phyloP scores from a whole-genome alignment of 2,113 vertebrate genomes.

The Orthonyx spaldingii region DNA sequence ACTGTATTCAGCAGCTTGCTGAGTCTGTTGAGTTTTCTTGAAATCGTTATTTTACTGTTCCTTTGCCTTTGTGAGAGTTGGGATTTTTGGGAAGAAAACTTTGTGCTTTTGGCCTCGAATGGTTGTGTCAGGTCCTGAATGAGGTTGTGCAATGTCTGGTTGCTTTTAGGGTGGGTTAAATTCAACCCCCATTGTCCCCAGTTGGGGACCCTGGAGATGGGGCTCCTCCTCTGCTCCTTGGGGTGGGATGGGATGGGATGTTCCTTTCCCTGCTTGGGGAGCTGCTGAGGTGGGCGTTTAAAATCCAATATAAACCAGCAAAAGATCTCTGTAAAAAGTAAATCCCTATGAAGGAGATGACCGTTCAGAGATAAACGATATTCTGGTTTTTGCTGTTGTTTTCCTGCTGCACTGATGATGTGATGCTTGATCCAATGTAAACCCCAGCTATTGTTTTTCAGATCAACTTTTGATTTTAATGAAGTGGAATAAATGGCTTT shows the following conservation, averaged over 20 bases:
- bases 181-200: not conserved
- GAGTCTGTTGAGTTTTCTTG: not conserved
- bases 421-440: not conserved
- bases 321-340: not conserved
- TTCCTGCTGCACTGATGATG: not conserved
- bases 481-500: not conserved
- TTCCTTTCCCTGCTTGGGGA: not conserved
- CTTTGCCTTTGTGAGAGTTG: not conserved
- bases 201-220: not conserved
- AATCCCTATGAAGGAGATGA: rapidly evolving
- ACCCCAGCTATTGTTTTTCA: not conserved
- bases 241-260: not conserved
- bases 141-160: not conserved
- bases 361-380: not conserved
- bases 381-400: not conserved
- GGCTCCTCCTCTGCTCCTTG: not conserved
- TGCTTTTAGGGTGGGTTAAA: not conserved
- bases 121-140: rapidly evolving
- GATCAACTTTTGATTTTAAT: not conserved
- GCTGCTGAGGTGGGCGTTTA: rapidly evolving
- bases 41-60: rapidly evolving
- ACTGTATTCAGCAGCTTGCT: not conserved
- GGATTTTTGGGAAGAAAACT: not conserved
- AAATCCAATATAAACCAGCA: too few species aligned
- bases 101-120: rapidly evolving